A percentile compares a stretch with the other conserved stretches of the same genome.
phyloP scores from a whole-genome alignment of 2,888 invertebrate genomes.

The Napeogenes sylphis region DNA sequence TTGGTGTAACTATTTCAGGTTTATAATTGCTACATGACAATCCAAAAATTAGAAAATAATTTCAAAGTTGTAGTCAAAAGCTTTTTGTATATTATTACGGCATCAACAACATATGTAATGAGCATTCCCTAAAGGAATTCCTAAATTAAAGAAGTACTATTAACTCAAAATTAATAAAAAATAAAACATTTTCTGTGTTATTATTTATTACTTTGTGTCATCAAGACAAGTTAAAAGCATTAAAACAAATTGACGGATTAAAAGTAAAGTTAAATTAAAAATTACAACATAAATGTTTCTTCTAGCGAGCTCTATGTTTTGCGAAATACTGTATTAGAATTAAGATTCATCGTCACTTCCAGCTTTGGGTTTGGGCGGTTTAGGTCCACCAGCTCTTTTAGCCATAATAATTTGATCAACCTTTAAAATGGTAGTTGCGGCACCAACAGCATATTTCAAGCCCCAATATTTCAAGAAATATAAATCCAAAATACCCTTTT shows the following conservation, averaged over 20 bases:
- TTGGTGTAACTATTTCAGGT: too few species aligned
- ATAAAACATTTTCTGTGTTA: constrained; percentile 1
- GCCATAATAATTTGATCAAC: constrained; percentile 99
- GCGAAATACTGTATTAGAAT: constrained; percentile 30
- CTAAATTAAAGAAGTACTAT: neutral
- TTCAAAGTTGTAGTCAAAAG: too few species aligned
- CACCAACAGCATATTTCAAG: constrained; percentile 95
- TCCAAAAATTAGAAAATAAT: too few species aligned
- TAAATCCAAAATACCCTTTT: constrained; percentile 89
- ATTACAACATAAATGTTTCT: constrained; percentile 25
- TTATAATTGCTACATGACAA: too few species aligned
- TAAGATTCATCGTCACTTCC: constrained; percentile 86
- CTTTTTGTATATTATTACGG: too few species aligned
- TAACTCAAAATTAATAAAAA: neutral
- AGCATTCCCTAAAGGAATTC: too few species aligned
- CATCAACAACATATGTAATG: too few species aligned
- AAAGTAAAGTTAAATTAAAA: constrained; percentile 23
- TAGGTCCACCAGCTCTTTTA: constrained; percentile 97
- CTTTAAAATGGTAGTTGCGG: constrained; percentile 93
- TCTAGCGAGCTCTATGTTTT: constrained; percentile 31
- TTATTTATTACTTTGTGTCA: constrained; percentile 10
- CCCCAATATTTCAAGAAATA: constrained; percentile 94
- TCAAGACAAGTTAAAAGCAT: constrained; percentile 23
- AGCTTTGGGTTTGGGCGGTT: constrained; percentile 83
- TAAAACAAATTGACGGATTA: constrained; percentile 22